These are phyloP conservation scores for Anoura caudifer DNA, from an alignment of 2,113 vertebrate genomes.

Conservation along the genomic window DNA sequence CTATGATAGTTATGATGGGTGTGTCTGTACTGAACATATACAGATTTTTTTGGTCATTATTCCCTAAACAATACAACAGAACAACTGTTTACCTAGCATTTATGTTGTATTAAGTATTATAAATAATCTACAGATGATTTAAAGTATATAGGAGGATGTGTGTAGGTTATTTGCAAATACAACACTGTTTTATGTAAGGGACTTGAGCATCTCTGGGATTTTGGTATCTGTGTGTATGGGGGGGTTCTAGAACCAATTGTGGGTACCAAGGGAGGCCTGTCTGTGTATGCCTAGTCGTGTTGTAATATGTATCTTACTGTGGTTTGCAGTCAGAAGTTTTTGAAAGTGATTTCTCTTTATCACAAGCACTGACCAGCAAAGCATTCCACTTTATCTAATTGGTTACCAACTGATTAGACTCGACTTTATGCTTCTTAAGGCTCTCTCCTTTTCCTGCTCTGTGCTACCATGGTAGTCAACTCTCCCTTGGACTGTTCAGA, in stretches of 20 bases:
- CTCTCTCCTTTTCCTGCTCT: not conserved
- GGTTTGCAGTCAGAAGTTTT: not conserved
- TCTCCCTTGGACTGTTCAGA: not conserved
- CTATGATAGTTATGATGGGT: not conserved
- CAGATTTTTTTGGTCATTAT: not conserved
- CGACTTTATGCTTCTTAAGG: not conserved
- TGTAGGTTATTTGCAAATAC: not conserved
- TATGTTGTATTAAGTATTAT: not conserved
- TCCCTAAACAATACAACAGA: not conserved
- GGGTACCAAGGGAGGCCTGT: not conserved
- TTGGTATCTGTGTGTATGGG: not conserved
- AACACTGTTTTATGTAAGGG: not conserved
- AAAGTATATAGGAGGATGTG: not conserved
- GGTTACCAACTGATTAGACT: not conserved
- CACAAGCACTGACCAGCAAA: not conserved
- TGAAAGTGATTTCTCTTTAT: not conserved
- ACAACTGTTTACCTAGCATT: not conserved
- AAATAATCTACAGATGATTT: not conserved
- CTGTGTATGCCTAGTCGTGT: not conserved
- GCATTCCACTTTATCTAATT: not conserved
- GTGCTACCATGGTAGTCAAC: not conserved
- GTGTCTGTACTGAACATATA: not conserved
- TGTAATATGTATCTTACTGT: not conserved
- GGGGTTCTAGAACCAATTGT: not conserved
- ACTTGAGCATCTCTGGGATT: not conserved